Evolutionary conservation across 2,888 invertebrate genomes (phyloP), one percentile per base, ranked within the genome.

Genomic region (Tinea semifulvella): DNA sequence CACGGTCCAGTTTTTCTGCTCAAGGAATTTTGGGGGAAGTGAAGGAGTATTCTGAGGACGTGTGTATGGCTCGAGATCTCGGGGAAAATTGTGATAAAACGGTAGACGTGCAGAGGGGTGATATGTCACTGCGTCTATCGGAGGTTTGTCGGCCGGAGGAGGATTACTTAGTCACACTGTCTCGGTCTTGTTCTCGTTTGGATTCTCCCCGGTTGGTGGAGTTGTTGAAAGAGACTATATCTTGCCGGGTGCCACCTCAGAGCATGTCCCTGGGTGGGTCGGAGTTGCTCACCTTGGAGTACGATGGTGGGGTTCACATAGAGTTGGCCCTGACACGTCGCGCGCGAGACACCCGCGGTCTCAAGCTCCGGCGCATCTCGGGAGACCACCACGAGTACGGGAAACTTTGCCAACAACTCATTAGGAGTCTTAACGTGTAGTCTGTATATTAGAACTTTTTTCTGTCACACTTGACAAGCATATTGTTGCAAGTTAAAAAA

Each of bases 321-420:
- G 93, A 94, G 58, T 68, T 95, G 57, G 87, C 91, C 54, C 87
- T 94, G 7, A 89, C 91, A 56, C 88, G 89, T 50, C 85, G 89
- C 56, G 75, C 82, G 28, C 83, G 88, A 59, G 88, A 89, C 58
- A 87, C 86, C 42, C 92, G 92, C 55, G 92, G 92, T 5, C 83
- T 94, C 55, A 93, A 94, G 56, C 86, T 95, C 87, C 77, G 94
- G 45, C 79, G 94, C 59, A 92, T 95, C 56, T 93, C 93, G 0
- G 94, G 94, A 3, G 94, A 95, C 68, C 92, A 92, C 68, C 82
- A 89, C 54, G 92, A 93, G 61, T 94, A 94, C 61, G 92, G 91
- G 50, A 91, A 92, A 66, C 82, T 94, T 28, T 94, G 94, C 68
- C 91, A 93, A 63, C 92, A 94, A 70, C 73, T 95, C 56, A 92